Evolutionary conservation across 2,113 vertebrate species (phyloP), one percentile per base, ranked within the genome.

Genomic region (Podarcis muralis): DNA sequence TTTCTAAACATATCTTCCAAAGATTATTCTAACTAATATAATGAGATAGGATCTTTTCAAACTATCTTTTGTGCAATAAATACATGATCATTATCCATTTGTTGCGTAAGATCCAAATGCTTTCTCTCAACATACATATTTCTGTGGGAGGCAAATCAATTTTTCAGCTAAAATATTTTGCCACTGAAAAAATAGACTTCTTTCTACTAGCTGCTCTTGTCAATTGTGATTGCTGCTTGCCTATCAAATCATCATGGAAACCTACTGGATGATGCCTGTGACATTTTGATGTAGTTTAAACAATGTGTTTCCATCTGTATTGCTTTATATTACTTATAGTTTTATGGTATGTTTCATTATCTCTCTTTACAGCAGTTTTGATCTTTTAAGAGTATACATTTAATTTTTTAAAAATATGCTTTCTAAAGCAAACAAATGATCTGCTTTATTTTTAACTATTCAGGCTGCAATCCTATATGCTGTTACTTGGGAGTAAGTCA

Each of bases 21-120:
- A 89, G 80, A 23, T 53, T 27, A 22, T 77, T 88, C n/a, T 43
- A 91, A 83, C n/a, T 43, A 91, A 83, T 32, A 9, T 9, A 6
- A 25, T 89, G 75, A 81, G 69, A 92, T 86, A 92, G 1, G 87
- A 59, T 0, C 15, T 81, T 81, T 81, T 81, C 32, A 57, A 30
- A 81, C 8, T 71, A 80, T 71, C 27, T 71, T 74, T 75, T 27
- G 12, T 16, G 23, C 6, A 84, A 53, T 32, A 16, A 75, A 37
- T 75, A 16, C 40, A 65, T 27, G 12, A 15, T 53, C 27, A 15
- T 18, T 37, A 59, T 18, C 59, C 22, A 62, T 75, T 37, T 85
- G 53, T 25, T 62, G 16, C 30, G 22, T 18, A 18, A 27, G 7
- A 27, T 85, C 5, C 23, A 85, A 62, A 37, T 62, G 35, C 23